These are phyloP conservation scores for Cotesia vestalis DNA, from an alignment of 1,140 invertebrate species.

Conservation along the genomic window DNA sequence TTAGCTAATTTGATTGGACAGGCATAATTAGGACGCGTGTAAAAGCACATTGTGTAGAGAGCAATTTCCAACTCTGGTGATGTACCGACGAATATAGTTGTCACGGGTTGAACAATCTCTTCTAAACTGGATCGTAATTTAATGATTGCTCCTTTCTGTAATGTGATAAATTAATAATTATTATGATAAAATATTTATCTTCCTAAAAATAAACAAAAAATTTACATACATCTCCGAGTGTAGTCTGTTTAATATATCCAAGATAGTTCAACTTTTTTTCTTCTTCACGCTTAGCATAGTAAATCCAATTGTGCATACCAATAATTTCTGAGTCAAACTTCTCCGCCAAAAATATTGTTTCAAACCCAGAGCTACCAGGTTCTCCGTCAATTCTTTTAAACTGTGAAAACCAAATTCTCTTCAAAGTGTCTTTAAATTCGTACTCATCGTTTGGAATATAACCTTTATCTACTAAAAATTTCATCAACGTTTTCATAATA, in stretches of 20 bases:
- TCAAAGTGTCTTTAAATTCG: slow-evolving; percentile 65
- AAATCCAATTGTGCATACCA: slow-evolving; percentile 73
- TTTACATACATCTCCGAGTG: slow-evolving; percentile 63
- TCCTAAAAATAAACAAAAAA: slow-evolving; percentile 10
- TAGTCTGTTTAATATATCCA: slow-evolving; percentile 66
- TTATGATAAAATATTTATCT: too few species aligned
- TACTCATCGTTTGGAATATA: slow-evolving; percentile 61
- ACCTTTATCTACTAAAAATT: slow-evolving; percentile 68
- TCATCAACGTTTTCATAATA: slow-evolving; percentile 69
- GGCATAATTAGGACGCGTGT: slow-evolving; percentile 63
- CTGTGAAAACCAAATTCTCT: slow-evolving; percentile 67
- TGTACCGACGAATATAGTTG: slow-evolving; percentile 72
- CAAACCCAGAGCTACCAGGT: slow-evolving; percentile 69
- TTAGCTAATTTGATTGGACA: slow-evolving; percentile 64
- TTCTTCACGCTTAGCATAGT: slow-evolving; percentile 67
- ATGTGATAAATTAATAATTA: slow-evolving; percentile 42
- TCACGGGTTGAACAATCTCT: slow-evolving; percentile 65
- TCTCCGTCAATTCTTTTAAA: slow-evolving; percentile 67
- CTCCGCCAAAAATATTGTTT: slow-evolving; percentile 72
- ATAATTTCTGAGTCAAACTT: slow-evolving; percentile 67
- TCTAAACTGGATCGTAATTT: slow-evolving; percentile 68
- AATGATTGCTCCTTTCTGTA: slow-evolving; percentile 64
- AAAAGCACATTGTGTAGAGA: slow-evolving; percentile 73
- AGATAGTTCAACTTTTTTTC: slow-evolving; percentile 68
- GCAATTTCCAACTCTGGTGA: slow-evolving; percentile 78